Conservation (phyloP, 2,888 invertebrate genomes). For the Amblyteles armatorius region DNA sequence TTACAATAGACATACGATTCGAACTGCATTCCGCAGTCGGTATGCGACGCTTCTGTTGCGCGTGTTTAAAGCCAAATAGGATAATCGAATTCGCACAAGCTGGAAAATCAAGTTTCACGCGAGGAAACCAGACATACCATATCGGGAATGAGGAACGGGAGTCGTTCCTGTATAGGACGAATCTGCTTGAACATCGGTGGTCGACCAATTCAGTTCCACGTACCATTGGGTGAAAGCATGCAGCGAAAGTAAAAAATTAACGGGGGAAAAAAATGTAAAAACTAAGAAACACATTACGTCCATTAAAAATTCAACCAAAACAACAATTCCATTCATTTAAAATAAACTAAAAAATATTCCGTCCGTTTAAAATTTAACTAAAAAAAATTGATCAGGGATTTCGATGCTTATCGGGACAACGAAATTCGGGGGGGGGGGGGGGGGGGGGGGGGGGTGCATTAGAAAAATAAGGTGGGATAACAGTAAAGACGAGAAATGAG, state of each 20-base stretch:
- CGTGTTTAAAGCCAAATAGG: constrained; percentile 39
- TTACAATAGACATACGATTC: not conserved
- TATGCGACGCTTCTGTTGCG: constrained; percentile 3
- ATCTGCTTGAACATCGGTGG: not conserved
- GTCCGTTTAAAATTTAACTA: no score
- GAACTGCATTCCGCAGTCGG: constrained; percentile 36
- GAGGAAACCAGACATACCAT: not conserved
- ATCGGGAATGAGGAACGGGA: constrained; percentile 17
- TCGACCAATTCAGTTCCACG: not conserved
- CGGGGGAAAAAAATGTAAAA: no score
- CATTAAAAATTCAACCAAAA: no score
- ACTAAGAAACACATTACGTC: no score
- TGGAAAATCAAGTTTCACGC: constrained; percentile 54
- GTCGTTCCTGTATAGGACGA: constrained; percentile 10
- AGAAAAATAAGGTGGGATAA: not conserved
- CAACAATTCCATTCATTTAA: no score
- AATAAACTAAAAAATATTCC: no score
- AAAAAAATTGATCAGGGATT: no score
- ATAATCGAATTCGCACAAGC: constrained; percentile 34
- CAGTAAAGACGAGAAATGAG: not conserved
- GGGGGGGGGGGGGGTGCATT: not conserved
- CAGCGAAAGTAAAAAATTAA: no score
- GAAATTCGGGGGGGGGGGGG: not conserved
- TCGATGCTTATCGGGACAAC: not conserved
- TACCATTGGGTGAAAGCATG: not conserved